These are phyloP conservation scores for Notocelia uddmanniana DNA, from an alignment of 2,888 invertebrate species.

Conservation along the genomic window DNA sequence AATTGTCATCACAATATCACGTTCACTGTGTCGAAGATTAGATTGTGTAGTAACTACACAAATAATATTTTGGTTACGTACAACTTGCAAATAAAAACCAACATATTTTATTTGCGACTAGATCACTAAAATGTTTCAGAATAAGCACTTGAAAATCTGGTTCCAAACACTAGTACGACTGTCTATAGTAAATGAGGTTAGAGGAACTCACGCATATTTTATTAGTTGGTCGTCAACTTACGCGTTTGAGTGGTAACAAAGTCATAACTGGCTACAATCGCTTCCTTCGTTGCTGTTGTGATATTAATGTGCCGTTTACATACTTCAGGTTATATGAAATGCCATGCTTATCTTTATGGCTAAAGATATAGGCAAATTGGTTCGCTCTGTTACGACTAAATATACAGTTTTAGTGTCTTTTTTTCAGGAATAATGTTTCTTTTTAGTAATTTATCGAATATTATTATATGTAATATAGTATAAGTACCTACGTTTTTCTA, in stretches of 20 bases:
- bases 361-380: conserved; percentile 1
- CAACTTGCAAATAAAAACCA: conserved; percentile 56
- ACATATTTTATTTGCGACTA: conserved; percentile 6
- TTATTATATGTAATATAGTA: no score
- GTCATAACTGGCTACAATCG: background rate
- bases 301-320: background rate
- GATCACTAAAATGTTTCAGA: background rate
- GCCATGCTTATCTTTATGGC: conserved; percentile 8
- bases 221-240: conserved; percentile 11
- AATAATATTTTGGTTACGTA: background rate
- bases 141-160: conserved; percentile 23
- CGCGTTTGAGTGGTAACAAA: background rate
- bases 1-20: conserved; percentile 30
- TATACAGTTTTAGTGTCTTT: background rate
- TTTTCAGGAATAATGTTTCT: no score
- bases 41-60: conserved; percentile 5
- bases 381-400: background rate
- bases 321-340: background rate
- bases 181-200: conserved; percentile 29
- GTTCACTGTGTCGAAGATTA: conserved; percentile 35
- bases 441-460: no score
- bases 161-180: conserved; percentile 21
- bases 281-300: conserved; percentile 3
- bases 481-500: background rate
- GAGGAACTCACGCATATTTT: conserved; percentile 20